These are phyloP conservation scores for Mimumesa dahlbomi DNA, from an alignment of 2,888 invertebrate species.

Conservation along the genomic window DNA sequence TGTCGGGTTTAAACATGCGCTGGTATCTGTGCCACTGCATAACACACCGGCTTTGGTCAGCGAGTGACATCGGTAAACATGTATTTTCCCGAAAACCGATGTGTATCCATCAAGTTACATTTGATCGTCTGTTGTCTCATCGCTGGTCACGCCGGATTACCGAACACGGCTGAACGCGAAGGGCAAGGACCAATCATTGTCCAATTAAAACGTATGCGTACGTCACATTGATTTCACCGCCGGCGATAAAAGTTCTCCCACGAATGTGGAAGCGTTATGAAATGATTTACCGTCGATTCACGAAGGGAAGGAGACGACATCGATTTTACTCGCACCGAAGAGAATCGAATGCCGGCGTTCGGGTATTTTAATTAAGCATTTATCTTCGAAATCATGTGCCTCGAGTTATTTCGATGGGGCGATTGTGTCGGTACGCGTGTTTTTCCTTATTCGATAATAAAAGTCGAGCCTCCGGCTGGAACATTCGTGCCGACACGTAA, in stretches of 20 bases:
- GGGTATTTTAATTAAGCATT: conserved; percentile 56
- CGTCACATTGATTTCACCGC: neutral
- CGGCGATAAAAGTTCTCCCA: neutral
- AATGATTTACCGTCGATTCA: neutral
- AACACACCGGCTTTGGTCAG: conserved; percentile 4
- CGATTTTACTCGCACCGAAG: too few species aligned
- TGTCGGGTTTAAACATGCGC: conserved; percentile 9
- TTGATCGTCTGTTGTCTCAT: neutral
- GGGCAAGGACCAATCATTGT: neutral
- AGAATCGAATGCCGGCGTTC: conserved; percentile 11
- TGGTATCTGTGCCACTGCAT: neutral
- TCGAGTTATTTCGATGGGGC: conserved; percentile 30
- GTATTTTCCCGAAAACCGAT: conserved; percentile 15
- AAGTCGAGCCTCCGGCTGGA: conserved; percentile 12
- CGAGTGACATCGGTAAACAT: conserved; percentile 15
- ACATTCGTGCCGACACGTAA: conserved; percentile 2
- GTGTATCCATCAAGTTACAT: conserved; percentile 2
- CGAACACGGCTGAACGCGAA: neutral
- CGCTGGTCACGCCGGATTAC: neutral
- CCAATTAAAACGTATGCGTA: conserved; percentile 6
- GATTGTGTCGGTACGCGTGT: conserved; percentile 6
- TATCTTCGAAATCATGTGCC: conserved; percentile 43
- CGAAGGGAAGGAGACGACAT: conserved; percentile 1
- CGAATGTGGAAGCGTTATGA: neutral
- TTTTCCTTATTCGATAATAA: conserved; percentile 25